Conservation (phyloP, 2,888 invertebrate genomes). For the Balanococcus diminutus region DNA sequence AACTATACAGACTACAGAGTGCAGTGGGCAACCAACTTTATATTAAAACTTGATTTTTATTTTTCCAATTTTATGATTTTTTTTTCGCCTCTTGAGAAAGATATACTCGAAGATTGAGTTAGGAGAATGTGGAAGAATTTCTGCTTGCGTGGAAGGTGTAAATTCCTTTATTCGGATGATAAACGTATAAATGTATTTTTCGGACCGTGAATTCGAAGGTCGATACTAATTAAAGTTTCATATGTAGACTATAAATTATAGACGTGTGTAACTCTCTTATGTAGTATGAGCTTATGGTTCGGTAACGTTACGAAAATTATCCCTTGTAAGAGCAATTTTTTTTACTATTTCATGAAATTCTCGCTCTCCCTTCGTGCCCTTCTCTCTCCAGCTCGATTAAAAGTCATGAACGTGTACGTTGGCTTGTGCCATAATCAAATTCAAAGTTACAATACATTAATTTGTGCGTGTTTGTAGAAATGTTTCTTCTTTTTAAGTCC, state of each 20-base stretch:
- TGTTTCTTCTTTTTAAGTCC: background rate
- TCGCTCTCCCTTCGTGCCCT: too few relatives aligned
- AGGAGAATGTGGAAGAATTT: background rate
- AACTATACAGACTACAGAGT: too few relatives aligned
- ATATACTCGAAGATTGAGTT: too few relatives aligned
- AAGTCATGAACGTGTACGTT: background rate
- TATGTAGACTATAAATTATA: background rate
- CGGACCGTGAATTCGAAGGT: background rate
- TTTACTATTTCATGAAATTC: background rate
- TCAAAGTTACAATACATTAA: background rate
- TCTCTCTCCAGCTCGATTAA: too few relatives aligned
- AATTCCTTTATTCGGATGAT: background rate
- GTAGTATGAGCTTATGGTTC: background rate
- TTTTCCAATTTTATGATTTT: background rate
- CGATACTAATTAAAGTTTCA: background rate
- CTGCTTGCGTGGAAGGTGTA: background rate
- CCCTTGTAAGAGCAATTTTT: background rate
- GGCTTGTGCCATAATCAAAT: background rate
- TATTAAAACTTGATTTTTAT: slow-evolving; percentile 26
- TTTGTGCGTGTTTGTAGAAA: background rate
- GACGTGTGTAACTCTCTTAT: background rate
- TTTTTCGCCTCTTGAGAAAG: too few relatives aligned
- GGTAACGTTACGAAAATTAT: background rate
- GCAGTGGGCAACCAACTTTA: background rate
- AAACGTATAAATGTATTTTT: background rate